Evolutionary conservation across 2,113 vertebrate genomes (phyloP).

Genomic region (Kryptolebias marmoratus): DNA sequence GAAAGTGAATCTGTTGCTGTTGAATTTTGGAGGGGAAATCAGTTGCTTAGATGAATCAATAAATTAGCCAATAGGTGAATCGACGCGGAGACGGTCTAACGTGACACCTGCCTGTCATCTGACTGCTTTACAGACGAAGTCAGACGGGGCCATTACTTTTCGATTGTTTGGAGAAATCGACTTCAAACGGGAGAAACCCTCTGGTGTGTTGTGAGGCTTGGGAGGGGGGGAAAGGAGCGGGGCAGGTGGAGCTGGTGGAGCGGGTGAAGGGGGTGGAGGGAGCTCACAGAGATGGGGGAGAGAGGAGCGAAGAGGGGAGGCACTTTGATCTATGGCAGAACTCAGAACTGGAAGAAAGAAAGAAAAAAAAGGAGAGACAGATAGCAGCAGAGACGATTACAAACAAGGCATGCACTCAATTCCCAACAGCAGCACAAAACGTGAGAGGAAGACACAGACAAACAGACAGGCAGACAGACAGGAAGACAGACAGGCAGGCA

Average conservation of each 20-base stretch:
- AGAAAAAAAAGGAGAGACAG: slow-evolving; percentile 40
- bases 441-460: slow-evolving; percentile 29
- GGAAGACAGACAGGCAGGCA: slow-evolving; percentile 40
- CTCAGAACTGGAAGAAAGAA: slow-evolving; percentile 60
- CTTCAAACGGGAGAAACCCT: slow-evolving; percentile 74
- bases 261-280: slow-evolving; percentile 49
- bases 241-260: slow-evolving; percentile 51
- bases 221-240: slow-evolving; percentile 48
- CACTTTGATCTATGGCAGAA: slow-evolving; percentile 82
- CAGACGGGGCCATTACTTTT: slow-evolving; percentile 62
- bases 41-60: too few relatives aligned
- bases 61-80: too few relatives aligned
- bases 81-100: slow-evolving; percentile 17
- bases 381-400: slow-evolving; percentile 70
- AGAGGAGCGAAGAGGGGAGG: slow-evolving; percentile 66
- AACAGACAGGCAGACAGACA: slow-evolving; percentile 28
- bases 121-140: slow-evolving; percentile 45
- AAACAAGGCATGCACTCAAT: slow-evolving; percentile 74
- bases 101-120: slow-evolving; percentile 59
- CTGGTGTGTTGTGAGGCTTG: slow-evolving; percentile 57
- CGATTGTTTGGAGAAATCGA: slow-evolving; percentile 73
- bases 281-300: slow-evolving; percentile 57
- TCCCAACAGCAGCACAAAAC: slow-evolving; percentile 62
- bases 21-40: too few relatives aligned
- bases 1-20: too few relatives aligned